Conservation (phyloP, 2,797 vertebrate species). For the Sternotherus odoratus region DNA sequence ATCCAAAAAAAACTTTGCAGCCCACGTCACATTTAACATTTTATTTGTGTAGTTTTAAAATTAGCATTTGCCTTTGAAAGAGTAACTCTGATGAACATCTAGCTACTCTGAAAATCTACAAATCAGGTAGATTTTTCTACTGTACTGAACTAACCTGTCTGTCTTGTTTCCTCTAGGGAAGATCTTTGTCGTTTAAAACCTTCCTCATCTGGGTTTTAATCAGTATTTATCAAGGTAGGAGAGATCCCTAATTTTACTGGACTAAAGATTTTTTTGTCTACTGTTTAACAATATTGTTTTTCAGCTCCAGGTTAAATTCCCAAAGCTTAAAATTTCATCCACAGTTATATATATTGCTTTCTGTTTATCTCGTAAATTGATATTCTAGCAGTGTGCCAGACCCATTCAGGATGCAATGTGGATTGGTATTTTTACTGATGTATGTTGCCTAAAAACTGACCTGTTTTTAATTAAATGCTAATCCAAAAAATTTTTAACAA, state of each 20-base stretch:
- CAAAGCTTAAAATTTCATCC: constrained; percentile 71
- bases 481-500: constrained; percentile 76
- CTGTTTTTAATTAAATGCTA: constrained; percentile 83
- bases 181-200: constrained; percentile 97
- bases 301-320: constrained; percentile 77
- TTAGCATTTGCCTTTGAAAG: not conserved
- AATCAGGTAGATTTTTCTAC: not conserved
- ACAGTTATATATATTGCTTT: constrained; percentile 72
- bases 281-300: constrained; percentile 50
- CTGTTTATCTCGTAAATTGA: constrained; percentile 78
- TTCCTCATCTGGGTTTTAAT: constrained; percentile 98
- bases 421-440: constrained; percentile 78
- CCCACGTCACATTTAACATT: not conserved
- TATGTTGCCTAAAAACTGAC: constrained; percentile 73
- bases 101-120: not conserved
- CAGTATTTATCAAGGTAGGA: constrained; percentile 97
- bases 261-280: constrained; percentile 40
- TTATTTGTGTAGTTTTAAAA: not conserved
- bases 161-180: constrained; percentile 85
- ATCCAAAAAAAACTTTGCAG: not conserved
- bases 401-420: not conserved
- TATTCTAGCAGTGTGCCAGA: constrained; percentile 67
- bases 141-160: constrained; percentile 27
- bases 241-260: not conserved
- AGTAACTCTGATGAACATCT: not conserved